Evolutionary conservation across 1,140 invertebrate species (phyloP).

Genomic region (Choristoneura fumiferana): DNA sequence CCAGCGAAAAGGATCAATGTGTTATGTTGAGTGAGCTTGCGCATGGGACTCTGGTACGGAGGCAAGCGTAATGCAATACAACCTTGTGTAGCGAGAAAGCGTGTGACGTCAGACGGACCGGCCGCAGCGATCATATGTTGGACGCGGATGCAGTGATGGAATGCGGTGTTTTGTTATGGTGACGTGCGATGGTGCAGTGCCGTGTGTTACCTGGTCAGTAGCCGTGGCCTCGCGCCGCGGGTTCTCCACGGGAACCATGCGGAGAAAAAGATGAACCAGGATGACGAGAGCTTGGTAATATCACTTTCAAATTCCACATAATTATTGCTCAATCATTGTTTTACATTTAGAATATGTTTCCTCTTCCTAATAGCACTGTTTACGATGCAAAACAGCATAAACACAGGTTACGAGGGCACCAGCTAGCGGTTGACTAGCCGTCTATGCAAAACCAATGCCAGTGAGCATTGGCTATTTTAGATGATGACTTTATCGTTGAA

Average conservation of each 20-base stretch:
- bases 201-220: constrained; percentile 58
- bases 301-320: constrained; percentile 50
- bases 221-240: constrained; percentile 58
- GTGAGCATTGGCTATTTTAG: constrained; percentile 52
- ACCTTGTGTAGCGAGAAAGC: constrained; percentile 70
- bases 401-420: constrained; percentile 11
- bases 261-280: constrained; percentile 77
- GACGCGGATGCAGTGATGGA: constrained; percentile 78
- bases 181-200: constrained; percentile 64
- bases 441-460: not conserved
- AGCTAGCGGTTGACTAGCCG: not conserved
- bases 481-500: constrained; percentile 59
- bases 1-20: constrained; percentile 33
- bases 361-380: constrained; percentile 21
- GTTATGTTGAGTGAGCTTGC: constrained; percentile 35
- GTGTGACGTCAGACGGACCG: constrained; percentile 72
- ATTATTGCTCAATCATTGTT: constrained; percentile 18
- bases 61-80: constrained; percentile 45
- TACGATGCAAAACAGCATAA: constrained; percentile 5
- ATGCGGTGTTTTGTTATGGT: constrained; percentile 72
- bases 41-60: constrained; percentile 25
- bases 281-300: constrained; percentile 78
- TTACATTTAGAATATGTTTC: constrained; percentile 9
- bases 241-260: constrained; percentile 65
- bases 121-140: constrained; percentile 74